Evolutionary conservation across 2,888 invertebrate species (phyloP).

Genomic region (Thumatha senex): DNA sequence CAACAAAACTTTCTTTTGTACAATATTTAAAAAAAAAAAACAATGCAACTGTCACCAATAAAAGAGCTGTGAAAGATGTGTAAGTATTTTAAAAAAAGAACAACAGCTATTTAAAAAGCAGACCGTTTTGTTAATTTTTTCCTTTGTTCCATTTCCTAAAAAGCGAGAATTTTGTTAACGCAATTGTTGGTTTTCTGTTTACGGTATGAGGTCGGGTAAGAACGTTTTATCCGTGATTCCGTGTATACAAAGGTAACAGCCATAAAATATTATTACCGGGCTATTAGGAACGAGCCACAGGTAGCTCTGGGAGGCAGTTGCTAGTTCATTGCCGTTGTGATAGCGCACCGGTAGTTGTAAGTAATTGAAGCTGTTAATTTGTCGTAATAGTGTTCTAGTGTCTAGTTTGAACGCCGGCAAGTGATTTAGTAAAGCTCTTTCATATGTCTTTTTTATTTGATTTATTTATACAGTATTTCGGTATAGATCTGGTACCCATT

Average conservation of each 20-base stretch:
- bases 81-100: conserved; percentile 49
- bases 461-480: background rate
- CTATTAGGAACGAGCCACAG: conserved; percentile 75
- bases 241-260: conserved; percentile 78
- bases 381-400: conserved; percentile 57
- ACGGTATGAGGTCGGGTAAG: conserved; percentile 54
- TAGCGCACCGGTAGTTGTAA: conserved; percentile 57
- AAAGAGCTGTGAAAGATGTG: conserved; percentile 33
- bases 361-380: conserved; percentile 73
- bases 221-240: conserved; percentile 73
- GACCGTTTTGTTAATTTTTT: conserved; percentile 37
- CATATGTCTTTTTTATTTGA: conserved; percentile 19
- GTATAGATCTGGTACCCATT: background rate
- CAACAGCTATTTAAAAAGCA: conserved; percentile 39
- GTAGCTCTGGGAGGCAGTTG: conserved; percentile 64
- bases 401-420: conserved; percentile 42
- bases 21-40: conserved; percentile 12
- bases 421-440: conserved; percentile 41
- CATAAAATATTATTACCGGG: conserved; percentile 79
- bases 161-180: conserved; percentile 54
- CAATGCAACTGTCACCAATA: conserved; percentile 22
- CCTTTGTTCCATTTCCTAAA: conserved; percentile 52
- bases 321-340: conserved; percentile 64
- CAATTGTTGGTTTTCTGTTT: conserved; percentile 70
- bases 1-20: conserved; percentile 28